Evolutionary conservation across 2,797 vertebrate genomes (phyloP), one percentile per base, ranked within the genome.

Genomic region (Labeo calbasu): DNA sequence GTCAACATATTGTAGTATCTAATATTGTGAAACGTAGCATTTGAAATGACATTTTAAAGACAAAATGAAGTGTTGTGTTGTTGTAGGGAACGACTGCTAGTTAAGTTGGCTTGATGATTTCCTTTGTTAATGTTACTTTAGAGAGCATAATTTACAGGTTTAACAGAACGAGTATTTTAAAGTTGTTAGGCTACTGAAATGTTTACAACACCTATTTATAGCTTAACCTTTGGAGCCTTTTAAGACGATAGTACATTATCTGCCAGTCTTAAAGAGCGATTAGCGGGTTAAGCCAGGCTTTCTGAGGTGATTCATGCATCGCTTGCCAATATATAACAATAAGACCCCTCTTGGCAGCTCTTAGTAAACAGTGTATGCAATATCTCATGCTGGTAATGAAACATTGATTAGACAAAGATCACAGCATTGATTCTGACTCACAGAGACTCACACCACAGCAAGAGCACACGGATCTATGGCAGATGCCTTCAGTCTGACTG

Each of bases 401-500:
- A 59, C 77, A 83, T 83, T 77, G 75, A 75, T 85, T 65, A 79
- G 68, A 72, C 75, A 82, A 68, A 83, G 57, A 71, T 69, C 48
- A 32, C 40, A 19, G 6, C 57, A 87, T 83, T 53, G 53, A 83
- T 87, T 77, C 23, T 40, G 63, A 53, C 57, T 72, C 12, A 28
- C 50, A 36, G 25, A n/a, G 55, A 59, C 13, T 57, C 66, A 46
- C 7, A 43, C n/a, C 65, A 13, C 53, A 43, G 66, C 66, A 76
- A 48, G 53, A 57, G 63, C 17, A 40, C 43, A 25, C 15, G 9
- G 10, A 70, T 82, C 46, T 59, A 77, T 53, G 13, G 17, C 25
- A 48, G 36, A 65, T 53, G 46, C 71, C 28, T 76, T 76, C 57
- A 75, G 25, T 21, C 55, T 12, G 43, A 75, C 46, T 13, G 59